Base-by-base conservation (phyloP, 2,113 vertebrate genomes). In the Desmodus rotundus region DNA sequence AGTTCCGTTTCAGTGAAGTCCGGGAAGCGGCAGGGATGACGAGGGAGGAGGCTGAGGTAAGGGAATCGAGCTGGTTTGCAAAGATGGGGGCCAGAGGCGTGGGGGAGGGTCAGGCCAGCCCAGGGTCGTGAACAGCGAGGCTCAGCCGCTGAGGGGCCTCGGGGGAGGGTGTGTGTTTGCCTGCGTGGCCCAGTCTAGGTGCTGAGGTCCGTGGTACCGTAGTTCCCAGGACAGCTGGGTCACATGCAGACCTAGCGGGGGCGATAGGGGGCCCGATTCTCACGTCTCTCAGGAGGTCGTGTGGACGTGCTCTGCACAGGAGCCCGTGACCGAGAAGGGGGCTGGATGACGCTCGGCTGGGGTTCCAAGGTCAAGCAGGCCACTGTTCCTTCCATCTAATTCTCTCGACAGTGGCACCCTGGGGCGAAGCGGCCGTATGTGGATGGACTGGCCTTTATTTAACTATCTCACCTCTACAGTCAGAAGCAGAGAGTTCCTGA, bases 251-350 rank as follows among this genome's bases (percentile, higher is more conserved):
- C 8, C 3, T 24, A 2, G 12, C 8, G 11, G 43, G 7, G 77
- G 6, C 4, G 22, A 14, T 12, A 24, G 52, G 6, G 50, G 9
- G 36, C 0, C 12, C 41, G 4, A 0, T 7, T 20, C 26, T 47
- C 22, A 22, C 6, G 15, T 33, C 54, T 58, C 33, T 3, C 7
- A 15, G 28, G 19, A 67, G 33, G 7, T 7, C n/a, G n/a, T n/a
- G n/a, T n/a, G n/a, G n/a, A n/a, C 31, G 5, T 4, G 19, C 13
- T 45, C 63, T 81, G 15, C 24, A 24, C 7, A 43, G 19, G 3
- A 63, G 20, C 80, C 22, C 14, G 15, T 1, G 28, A 22, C 19
- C 47, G 54, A 28, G 24, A 92, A 36, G 54, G 5, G 56, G n/a
- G 7, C n/a, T 73, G 22, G 36, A 4, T 50, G 88, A 76, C 36